These are phyloP conservation scores for Ceuthmochares aereus DNA, from an alignment of 2,113 vertebrate species.

Conservation along the genomic window DNA sequence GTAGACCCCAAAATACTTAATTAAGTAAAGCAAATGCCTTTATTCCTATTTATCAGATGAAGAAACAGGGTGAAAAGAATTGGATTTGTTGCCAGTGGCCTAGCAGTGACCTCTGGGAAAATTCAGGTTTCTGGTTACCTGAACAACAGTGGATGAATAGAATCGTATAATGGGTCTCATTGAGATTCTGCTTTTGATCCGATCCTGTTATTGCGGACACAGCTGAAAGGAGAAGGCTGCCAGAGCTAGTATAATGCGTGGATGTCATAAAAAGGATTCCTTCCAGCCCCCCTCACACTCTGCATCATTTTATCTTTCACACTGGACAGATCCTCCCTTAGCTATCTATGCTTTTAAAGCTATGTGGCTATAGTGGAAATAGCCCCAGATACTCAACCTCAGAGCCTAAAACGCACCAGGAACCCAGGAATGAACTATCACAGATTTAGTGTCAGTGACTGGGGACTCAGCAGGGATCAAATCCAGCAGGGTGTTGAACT, in stretches of 20 bases:
- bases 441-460: neutral
- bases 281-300: neutral
- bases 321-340: neutral
- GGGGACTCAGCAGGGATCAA: neutral
- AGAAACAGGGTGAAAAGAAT: neutral
- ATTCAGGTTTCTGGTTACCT: neutral
- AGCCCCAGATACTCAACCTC: neutral
- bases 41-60: neutral
- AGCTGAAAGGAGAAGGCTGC: neutral
- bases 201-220: neutral
- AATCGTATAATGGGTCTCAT: neutral
- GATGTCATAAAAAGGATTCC: neutral
- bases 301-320: neutral
- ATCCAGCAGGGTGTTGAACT: neutral
- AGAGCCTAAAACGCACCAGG: fast-evolving
- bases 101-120: neutral
- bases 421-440: neutral
- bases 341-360: neutral
- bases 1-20: neutral
- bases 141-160: neutral
- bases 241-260: neutral
- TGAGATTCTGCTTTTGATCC: neutral
- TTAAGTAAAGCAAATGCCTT: neutral
- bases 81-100: neutral
- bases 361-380: fast-evolving